Evolutionary conservation across 2,797 vertebrate genomes (phyloP).

Genomic region (Schizothorax lantsangensis): DNA sequence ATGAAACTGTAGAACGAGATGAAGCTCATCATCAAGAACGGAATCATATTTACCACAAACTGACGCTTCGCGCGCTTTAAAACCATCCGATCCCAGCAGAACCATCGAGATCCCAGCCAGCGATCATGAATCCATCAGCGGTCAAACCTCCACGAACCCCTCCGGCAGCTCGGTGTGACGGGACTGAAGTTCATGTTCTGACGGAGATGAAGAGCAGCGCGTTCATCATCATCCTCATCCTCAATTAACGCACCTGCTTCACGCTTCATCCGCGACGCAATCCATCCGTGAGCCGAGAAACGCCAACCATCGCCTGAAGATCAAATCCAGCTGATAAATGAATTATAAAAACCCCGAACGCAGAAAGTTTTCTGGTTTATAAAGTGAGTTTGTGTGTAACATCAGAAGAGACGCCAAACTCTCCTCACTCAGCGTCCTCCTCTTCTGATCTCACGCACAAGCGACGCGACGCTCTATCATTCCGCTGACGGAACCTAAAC

Average conservation of each 20-base stretch:
- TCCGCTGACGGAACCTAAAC: constrained; percentile 69
- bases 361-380: not conserved
- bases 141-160: constrained; percentile 36
- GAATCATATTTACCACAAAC: constrained; percentile 56
- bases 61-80: constrained; percentile 13
- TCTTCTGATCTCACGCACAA: constrained; percentile 49
- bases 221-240: not conserved
- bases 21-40: not conserved
- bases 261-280: not conserved
- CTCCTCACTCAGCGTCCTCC: constrained; percentile 13
- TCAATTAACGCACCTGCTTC: constrained; percentile 1
- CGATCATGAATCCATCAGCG: constrained; percentile 3
- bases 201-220: not conserved
- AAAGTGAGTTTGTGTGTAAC: not conserved
- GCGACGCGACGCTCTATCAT: constrained; percentile 64
- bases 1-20: not conserved
- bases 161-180: constrained; percentile 17
- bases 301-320: not conserved
- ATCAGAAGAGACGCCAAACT: not conserved
- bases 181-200: constrained; percentile 22
- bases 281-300: not conserved
- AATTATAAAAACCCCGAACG: not conserved
- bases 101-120: not conserved
- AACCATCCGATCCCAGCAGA: constrained; percentile 48
- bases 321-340: not conserved